These are phyloP conservation scores for Pantherophis guttatus DNA, from an alignment of 2,113 vertebrate species.

Conservation along the genomic window DNA sequence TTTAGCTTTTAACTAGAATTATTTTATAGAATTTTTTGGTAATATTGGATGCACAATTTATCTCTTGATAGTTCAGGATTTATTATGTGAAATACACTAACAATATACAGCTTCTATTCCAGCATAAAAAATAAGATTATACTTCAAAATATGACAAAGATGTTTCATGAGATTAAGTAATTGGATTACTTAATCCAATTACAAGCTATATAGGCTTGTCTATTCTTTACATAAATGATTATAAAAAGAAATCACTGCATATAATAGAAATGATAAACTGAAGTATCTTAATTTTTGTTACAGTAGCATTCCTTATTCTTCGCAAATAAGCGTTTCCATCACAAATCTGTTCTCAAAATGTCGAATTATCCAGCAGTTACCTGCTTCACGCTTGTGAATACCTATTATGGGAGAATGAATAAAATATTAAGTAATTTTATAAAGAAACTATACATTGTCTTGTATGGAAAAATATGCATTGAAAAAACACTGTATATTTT, in stretches of 20 bases:
- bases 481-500: not conserved
- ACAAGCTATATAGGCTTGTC: slow-evolving; percentile 65
- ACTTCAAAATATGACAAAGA: slow-evolving; percentile 49
- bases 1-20: slow-evolving; percentile 25
- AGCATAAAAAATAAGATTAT: slow-evolving; percentile 49
- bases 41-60: slow-evolving; percentile 59
- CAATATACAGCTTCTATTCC: slow-evolving; percentile 64
- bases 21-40: slow-evolving; percentile 59
- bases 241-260: slow-evolving; percentile 78
- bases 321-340: slow-evolving; percentile 89
- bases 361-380: slow-evolving; percentile 83
- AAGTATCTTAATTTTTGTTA: slow-evolving; percentile 52
- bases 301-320: slow-evolving; percentile 55
- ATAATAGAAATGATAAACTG: slow-evolving; percentile 72
- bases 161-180: slow-evolving; percentile 69
- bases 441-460: not conserved
- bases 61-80: slow-evolving; percentile 50
- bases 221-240: slow-evolving; percentile 74
- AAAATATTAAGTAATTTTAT: not conserved
- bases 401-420: slow-evolving; percentile 67
- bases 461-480: not conserved
- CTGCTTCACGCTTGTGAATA: slow-evolving; percentile 89
- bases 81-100: slow-evolving; percentile 64
- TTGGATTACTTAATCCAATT: slow-evolving; percentile 24
- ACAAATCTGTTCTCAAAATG: slow-evolving; percentile 89